Conservation (phyloP, 2,797 vertebrate species). For the Enteromius fasciolatus region DNA sequence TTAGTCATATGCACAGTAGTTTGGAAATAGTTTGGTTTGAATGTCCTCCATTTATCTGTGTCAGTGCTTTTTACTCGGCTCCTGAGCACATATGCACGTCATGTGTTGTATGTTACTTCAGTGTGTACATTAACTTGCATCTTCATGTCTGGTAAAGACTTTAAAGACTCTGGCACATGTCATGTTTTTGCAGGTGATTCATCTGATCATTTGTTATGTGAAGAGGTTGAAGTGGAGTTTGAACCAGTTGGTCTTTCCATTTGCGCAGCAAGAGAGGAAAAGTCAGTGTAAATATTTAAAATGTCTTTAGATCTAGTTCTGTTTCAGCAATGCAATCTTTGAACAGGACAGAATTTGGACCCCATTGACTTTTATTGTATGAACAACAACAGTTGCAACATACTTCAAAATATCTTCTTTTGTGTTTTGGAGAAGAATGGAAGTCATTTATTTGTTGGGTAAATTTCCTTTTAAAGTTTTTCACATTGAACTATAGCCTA, state of each 20-base stretch:
- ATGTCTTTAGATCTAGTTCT: slow-evolving; percentile 2
- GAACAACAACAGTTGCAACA: not conserved
- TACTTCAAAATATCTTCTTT: slow-evolving; percentile 9
- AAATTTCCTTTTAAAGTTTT: not conserved
- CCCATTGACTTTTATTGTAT: not conserved
- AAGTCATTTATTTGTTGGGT: not conserved
- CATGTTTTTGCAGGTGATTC: slow-evolving; percentile 43
- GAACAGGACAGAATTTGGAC: not conserved
- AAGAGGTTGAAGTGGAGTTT: slow-evolving; percentile 27
- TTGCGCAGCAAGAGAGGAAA: not conserved
- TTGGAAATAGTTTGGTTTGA: slow-evolving; percentile 39
- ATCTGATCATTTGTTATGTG: slow-evolving; percentile 44
- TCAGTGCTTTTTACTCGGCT: slow-evolving; percentile 27
- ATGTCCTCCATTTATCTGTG: slow-evolving; percentile 40
- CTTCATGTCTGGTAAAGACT: slow-evolving; percentile 46
- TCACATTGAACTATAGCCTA: not conserved
- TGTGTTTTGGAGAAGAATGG: not conserved
- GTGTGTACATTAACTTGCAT: slow-evolving; percentile 12
- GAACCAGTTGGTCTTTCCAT: slow-evolving; percentile 36
- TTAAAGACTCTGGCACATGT: slow-evolving; percentile 36
- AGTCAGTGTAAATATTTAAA: slow-evolving; percentile 31
- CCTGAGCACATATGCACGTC: slow-evolving; percentile 1
- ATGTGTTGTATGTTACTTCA: slow-evolving; percentile 22
- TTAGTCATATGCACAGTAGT: slow-evolving; percentile 45
- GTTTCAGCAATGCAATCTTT: not conserved